Conservation (phyloP, 2,888 invertebrate genomes). For the Pseudanteris insignis region DNA sequence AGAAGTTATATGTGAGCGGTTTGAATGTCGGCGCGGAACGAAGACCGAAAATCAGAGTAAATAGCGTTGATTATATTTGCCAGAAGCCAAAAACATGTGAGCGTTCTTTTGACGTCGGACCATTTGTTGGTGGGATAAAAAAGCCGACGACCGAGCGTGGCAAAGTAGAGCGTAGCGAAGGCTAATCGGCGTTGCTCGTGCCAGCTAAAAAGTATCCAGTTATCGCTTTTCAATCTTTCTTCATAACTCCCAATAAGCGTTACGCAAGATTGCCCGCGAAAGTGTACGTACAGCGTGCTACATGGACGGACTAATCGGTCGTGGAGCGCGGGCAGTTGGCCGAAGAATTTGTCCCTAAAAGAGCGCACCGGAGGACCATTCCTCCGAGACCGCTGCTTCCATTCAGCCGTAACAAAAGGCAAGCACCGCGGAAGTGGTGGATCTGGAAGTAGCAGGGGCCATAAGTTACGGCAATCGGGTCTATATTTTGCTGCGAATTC, state of each 20-base stretch:
- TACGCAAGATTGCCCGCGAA: slow-evolving; percentile 41
- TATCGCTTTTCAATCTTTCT: slow-evolving; percentile 41
- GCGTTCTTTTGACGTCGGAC: no score
- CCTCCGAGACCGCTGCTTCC: slow-evolving; percentile 37
- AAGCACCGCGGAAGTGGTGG: slow-evolving; percentile 56
- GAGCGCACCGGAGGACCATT: slow-evolving; percentile 20
- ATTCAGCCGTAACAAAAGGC: slow-evolving; percentile 61
- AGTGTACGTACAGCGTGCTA: slow-evolving; percentile 26
- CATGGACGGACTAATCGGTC: slow-evolving; percentile 29
- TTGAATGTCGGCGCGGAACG: no score
- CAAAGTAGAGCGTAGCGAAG: slow-evolving; percentile 15
- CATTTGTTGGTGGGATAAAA: no score
- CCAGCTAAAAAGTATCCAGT: slow-evolving; percentile 37
- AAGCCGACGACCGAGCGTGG: no score
- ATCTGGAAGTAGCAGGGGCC: slow-evolving; percentile 52
- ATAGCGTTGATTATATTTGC: no score
- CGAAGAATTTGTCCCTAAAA: slow-evolving; percentile 36
- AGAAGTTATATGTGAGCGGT: no score
- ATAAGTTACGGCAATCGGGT: slow-evolving; percentile 57
- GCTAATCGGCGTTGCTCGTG: slow-evolving; percentile 27
- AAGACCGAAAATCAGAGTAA: no score
- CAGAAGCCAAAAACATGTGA: no score
- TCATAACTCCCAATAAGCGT: slow-evolving; percentile 33
- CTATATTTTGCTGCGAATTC: slow-evolving; percentile 52
- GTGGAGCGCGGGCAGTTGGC: slow-evolving; percentile 29